phyloP scores from a whole-genome alignment of 2,888 invertebrate species.

The Xestia xanthographa region DNA sequence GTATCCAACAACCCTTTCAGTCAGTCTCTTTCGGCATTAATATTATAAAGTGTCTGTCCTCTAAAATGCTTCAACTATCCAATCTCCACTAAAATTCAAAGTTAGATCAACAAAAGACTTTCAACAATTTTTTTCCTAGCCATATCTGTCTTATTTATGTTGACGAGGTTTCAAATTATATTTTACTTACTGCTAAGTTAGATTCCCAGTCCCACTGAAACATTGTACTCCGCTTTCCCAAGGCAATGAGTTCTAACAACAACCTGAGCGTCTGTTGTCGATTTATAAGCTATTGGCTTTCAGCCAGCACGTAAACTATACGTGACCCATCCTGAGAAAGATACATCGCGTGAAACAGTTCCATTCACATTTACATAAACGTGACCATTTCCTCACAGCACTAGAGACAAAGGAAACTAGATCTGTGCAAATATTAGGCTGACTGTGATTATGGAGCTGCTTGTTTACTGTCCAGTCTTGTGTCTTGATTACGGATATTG shows the following conservation, averaged over 20 bases:
- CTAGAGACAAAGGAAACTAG: slow-evolving; percentile 48
- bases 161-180: neutral
- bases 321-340: slow-evolving; percentile 58
- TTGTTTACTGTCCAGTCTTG: slow-evolving; percentile 4
- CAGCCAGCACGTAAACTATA: slow-evolving; percentile 55
- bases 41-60: no score
- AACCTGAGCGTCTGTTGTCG: slow-evolving; percentile 34
- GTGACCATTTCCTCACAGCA: slow-evolving; percentile 49
- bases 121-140: neutral
- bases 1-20: no score
- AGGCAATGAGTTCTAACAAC: slow-evolving; percentile 52
- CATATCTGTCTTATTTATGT: neutral
- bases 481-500: slow-evolving; percentile 10
- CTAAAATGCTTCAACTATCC: neutral
- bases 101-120: neutral
- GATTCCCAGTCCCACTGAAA: slow-evolving; percentile 40
- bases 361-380: slow-evolving; percentile 52
- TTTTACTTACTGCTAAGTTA: neutral
- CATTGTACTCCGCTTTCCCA: slow-evolving; percentile 36
- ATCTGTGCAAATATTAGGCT: slow-evolving; percentile 17
- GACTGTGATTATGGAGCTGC: slow-evolving; percentile 9
- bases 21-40: neutral
- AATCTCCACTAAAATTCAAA: neutral
- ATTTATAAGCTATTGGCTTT: slow-evolving; percentile 60
- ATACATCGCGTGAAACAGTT: slow-evolving; percentile 62